Evolutionary conservation across 2,888 invertebrate genomes (phyloP), one percentile per base, ranked within the genome.

Genomic region (Drosophila meridiana): DNA sequence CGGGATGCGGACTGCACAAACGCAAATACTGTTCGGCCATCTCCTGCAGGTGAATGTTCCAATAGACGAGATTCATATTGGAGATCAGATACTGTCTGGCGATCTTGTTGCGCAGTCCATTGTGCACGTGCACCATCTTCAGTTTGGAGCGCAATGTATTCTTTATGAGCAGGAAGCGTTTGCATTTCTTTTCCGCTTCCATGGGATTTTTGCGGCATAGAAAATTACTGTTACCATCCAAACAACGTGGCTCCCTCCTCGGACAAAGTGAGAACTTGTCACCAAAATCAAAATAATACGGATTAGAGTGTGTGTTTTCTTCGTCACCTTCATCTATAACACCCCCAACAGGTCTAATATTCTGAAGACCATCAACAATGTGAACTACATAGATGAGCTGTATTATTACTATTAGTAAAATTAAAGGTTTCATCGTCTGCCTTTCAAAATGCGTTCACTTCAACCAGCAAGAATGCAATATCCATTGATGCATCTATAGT

Each of bases 51-150:
- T 72, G 43, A 0, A 14, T 26, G 40, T 80, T 82, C 82, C 82
- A 82, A 38, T 82, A 82, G 42, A 78, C 73, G 38, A 80, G 53
- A 75, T 82, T 82, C 80, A 82, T 78, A 9, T 82, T 72, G 3
- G 73, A 28, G 40, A 82, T 42, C 0, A 4, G 4, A 28, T 32
- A 13, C 8, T 53, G 5, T 7, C 3, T 61, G 42, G 82, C 69
- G 56, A 80, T 0, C 30, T 73, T 78, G 43, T 82, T 82, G 20
- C 82, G 74, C 47, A 82, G 32, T 7, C 82, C 82, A 14, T 82
- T 82, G 40, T 82, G 82, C 1, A 59, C 71, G 9, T 67, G 60
- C 4, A 73, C 20, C 70, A 82, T 65, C 40, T 28, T 48, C 26
- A 32, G 13, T 2, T 43, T 59, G 2, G 61, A 36, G 2, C 1